phyloP scores from a whole-genome alignment of 2,888 invertebrate genomes.

The Iphiclides podalirius region DNA sequence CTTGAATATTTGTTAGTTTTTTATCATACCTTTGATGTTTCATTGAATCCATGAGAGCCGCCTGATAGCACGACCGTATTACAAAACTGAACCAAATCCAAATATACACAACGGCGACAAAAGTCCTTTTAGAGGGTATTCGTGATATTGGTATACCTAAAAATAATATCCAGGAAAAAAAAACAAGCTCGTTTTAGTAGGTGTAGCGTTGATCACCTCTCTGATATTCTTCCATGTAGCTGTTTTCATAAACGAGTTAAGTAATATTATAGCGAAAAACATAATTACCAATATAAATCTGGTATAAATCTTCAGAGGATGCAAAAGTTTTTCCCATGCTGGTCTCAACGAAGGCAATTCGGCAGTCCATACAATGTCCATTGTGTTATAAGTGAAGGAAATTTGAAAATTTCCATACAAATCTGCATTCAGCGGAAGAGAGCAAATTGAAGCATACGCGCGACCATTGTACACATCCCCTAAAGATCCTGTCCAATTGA shows the following conservation, averaged over 20 bases:
- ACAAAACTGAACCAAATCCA: conserved; percentile 56
- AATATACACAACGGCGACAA: conserved; percentile 38
- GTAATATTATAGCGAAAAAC: conserved; percentile 42
- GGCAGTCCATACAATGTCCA: conserved; percentile 55
- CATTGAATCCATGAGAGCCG: conserved; percentile 44
- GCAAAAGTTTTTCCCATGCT: conserved; percentile 51
- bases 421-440: conserved; percentile 42
- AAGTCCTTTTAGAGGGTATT: conserved; percentile 38
- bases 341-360: conserved; percentile 40
- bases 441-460: conserved; percentile 46
- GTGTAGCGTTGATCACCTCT: conserved; percentile 34
- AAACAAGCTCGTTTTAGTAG: conserved; percentile 42
- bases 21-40: conserved; percentile 40
- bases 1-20: conserved; percentile 37
- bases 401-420: conserved; percentile 54
- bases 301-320: conserved; percentile 42
- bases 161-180: conserved; percentile 52
- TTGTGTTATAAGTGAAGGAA: conserved; percentile 49
- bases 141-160: conserved; percentile 46
- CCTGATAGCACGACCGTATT: conserved; percentile 53
- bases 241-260: conserved; percentile 39
- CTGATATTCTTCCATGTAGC: conserved; percentile 35
- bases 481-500: conserved; percentile 57
- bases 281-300: conserved; percentile 40
- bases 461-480: conserved; percentile 47